phyloP scores from a whole-genome alignment of 2,113 vertebrate species.

The Chloroceryle aenea region DNA sequence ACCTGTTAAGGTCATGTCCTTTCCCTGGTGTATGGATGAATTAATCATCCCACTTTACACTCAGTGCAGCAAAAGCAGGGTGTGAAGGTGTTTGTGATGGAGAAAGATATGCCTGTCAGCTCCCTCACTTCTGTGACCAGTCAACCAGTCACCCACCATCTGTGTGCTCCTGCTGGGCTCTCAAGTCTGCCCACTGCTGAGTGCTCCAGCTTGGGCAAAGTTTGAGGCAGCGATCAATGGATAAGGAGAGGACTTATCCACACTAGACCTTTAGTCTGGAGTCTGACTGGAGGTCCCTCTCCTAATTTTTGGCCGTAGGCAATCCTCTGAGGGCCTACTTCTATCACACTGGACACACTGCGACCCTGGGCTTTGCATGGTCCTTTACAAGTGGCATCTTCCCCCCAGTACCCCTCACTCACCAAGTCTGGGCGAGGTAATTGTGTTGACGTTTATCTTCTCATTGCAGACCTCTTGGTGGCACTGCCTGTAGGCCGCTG shows the following conservation, averaged over 20 bases:
- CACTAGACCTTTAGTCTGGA: neutral
- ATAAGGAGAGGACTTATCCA: neutral
- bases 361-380: neutral
- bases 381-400: neutral
- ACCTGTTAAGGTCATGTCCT: neutral
- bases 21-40: neutral
- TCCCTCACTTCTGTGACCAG: neutral
- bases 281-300: neutral
- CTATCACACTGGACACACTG: neutral
- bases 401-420: conserved; percentile 49
- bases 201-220: neutral
- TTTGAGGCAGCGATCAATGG: neutral
- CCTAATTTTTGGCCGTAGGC: neutral
- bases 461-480: conserved; percentile 89
- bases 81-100: neutral
- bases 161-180: neutral
- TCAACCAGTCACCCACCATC: neutral
- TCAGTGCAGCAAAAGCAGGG: neutral
- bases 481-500: conserved; percentile 89
- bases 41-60: neutral
- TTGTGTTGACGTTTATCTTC: conserved; percentile 91
- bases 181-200: neutral
- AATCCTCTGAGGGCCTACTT: neutral
- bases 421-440: conserved; percentile 95
- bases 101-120: neutral